Evolutionary conservation across 2,888 invertebrate genomes (phyloP).

Genomic region (Eretmocerus hayati): DNA sequence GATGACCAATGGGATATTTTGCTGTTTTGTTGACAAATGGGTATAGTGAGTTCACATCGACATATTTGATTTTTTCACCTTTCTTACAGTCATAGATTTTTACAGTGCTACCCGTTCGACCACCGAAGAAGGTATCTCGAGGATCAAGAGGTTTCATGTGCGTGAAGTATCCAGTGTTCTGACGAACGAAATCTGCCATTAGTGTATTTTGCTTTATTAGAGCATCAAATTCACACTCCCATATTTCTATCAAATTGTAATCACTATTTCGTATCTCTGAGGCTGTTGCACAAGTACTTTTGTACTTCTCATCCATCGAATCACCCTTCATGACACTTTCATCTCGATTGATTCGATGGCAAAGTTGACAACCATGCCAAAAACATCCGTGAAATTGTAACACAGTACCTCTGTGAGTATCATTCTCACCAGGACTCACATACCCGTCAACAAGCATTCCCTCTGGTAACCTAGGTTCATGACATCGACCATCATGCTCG

Average conservation of each 20-base stretch:
- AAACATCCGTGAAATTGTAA: not conserved
- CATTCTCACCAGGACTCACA: too few relatives aligned
- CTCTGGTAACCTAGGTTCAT: too few relatives aligned
- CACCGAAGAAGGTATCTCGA: constrained; percentile 9
- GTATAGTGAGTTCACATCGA: constrained; percentile 9
- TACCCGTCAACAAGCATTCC: too few relatives aligned
- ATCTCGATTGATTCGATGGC: not conserved
- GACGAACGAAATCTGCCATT: not conserved
- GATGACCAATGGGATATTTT: constrained; percentile 31
- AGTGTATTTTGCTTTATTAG: not conserved
- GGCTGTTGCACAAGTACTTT: not conserved
- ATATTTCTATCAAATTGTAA: not conserved
- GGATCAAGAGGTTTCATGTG: constrained; percentile 2
- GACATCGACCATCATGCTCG: too few relatives aligned
- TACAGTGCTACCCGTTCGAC: constrained; percentile 1
- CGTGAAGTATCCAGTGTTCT: not conserved
- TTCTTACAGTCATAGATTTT: not conserved
- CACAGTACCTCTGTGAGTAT: not conserved
- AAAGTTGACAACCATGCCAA: not conserved
- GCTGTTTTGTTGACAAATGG: constrained; percentile 30
- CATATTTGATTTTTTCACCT: constrained; percentile 9
- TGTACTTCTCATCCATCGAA: not conserved
- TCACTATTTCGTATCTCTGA: not conserved
- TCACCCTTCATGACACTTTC: not conserved
- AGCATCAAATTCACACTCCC: not conserved